Evolutionary conservation across 2,888 invertebrate species (phyloP), one percentile per base, ranked within the genome.

Genomic region (Molanna angustata): DNA sequence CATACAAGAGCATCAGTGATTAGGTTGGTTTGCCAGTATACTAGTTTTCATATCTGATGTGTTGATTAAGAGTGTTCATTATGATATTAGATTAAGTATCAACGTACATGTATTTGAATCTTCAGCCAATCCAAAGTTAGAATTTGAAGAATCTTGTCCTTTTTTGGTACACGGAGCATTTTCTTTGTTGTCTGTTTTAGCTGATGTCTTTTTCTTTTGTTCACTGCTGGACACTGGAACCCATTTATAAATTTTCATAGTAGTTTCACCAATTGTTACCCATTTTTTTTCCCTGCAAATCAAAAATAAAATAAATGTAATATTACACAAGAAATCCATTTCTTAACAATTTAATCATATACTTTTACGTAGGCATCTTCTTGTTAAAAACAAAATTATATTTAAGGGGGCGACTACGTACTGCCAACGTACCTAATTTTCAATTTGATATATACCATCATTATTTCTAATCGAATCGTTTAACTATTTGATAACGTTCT

Each of bases 241-340:
- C 98, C 98, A 99, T 80, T 98, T 98, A 69, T 90, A 97, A 62
- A 98, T 94, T 79, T 94, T 94, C 93, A 98, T 96, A 1, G 95
- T 92, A 0, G 98, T 98, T 71, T 97, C 97, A 48, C 95, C 95
- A 64, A 97, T 94, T 0, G 96, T 95, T 0, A 99, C 96, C 96
- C 98, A 97, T 80, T 95, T 96, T 72, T 98, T 98, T 70, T 99
- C 97, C 98, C 95, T 95, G 65, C 40, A 52, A 49, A 47, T n/a
- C n/a, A n/a, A n/a, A n/a, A n/a, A n/a, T n/a, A n/a, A n/a, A n/a
- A n/a, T n/a, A n/a, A n/a, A n/a, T n/a, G n/a, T n/a, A n/a, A n/a
- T n/a, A n/a, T n/a, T n/a, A n/a, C n/a, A n/a, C n/a, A n/a, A n/a
- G n/a, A n/a, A n/a, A n/a, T n/a, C n/a, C n/a, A n/a, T n/a, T n/a